Conservation (phyloP, 2,797 vertebrate species). For the Sebastes iracundus region DNA sequence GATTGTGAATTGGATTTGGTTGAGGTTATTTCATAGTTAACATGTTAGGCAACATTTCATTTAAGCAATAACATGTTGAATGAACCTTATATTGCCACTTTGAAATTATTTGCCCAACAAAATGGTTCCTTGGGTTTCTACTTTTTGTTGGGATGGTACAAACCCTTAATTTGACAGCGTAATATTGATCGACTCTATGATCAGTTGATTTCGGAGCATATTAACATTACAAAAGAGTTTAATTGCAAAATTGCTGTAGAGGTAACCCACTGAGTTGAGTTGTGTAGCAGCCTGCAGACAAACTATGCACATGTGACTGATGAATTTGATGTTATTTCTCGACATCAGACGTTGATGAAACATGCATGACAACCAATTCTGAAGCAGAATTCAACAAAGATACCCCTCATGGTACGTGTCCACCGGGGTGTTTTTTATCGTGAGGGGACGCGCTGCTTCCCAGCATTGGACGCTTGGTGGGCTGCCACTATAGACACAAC, state of each 20-base stretch:
- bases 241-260: not conserved
- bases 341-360: not conserved
- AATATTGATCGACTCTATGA: not conserved
- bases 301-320: not conserved
- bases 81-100: not conserved
- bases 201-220: not conserved
- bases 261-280: not conserved
- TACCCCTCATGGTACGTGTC: not conserved
- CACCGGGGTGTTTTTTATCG: accelerated
- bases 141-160: not conserved
- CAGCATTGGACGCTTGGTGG: no score
- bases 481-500: no score
- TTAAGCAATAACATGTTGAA: not conserved
- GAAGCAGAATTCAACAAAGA: not conserved
- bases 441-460: no score
- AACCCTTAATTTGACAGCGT: not conserved
- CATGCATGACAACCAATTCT: not conserved
- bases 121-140: not conserved
- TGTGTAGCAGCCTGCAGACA: not conserved
- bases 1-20: not conserved
- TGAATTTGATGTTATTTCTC: not conserved
- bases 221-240: not conserved
- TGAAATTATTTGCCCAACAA: not conserved
- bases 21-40: not conserved
- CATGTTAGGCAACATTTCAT: not conserved